These are phyloP conservation scores for Larimichthys crocea DNA, from an alignment of 2,113 vertebrate species.

Conservation along the genomic window DNA sequence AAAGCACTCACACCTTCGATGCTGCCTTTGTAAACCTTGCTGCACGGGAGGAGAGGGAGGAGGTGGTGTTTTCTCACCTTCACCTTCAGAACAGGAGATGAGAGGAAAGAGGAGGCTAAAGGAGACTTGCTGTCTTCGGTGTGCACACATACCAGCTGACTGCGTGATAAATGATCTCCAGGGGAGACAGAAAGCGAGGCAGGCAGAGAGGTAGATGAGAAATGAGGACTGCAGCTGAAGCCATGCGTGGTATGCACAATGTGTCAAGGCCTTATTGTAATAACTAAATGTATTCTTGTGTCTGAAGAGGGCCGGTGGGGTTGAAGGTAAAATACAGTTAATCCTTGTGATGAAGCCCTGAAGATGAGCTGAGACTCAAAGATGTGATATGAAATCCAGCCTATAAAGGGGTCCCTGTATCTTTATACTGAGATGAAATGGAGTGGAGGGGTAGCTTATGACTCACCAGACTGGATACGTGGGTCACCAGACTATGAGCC, in stretches of 20 bases:
- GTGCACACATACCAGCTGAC: constrained; percentile 32
- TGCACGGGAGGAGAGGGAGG: constrained; percentile 11
- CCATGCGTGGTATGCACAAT: too few relatives aligned
- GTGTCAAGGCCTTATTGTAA: neutral
- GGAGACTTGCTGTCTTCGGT: neutral
- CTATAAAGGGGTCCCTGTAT: neutral
- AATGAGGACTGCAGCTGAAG: constrained; percentile 1
- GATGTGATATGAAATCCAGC: constrained; percentile 6
- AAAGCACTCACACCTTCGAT: neutral
- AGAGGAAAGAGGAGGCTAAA: constrained; percentile 14
- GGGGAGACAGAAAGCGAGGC: constrained; percentile 7
- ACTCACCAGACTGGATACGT: neutral
- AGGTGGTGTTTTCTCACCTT: constrained; percentile 39
- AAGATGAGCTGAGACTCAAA: neutral
- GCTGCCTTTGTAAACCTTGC: constrained; percentile 1
- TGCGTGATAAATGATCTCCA: constrained; percentile 47
- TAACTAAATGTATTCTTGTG: neutral
- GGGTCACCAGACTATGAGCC: constrained; percentile 10
- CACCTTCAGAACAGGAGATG: neutral
- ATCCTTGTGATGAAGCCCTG: neutral
- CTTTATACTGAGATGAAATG: neutral
- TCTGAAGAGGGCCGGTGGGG: constrained; percentile 4
- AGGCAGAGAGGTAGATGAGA: constrained; percentile 18
- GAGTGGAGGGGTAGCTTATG: constrained; percentile 1
- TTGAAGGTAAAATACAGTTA: neutral